Base-by-base conservation (phyloP, 1,140 invertebrate genomes). In the Subanguina moxae region DNA sequence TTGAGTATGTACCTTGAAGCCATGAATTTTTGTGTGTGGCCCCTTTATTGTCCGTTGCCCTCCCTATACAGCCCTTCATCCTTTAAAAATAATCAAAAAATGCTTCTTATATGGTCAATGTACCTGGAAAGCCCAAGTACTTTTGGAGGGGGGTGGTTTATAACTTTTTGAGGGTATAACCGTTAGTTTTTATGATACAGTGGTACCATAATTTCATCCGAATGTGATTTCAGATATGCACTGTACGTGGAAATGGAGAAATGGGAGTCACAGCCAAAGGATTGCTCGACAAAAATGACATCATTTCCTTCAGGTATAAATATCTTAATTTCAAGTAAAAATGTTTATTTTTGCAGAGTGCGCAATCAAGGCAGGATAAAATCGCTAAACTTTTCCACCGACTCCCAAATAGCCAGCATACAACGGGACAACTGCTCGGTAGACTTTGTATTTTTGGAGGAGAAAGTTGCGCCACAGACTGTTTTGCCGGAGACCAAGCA, bases 201-300 rank as follows among this genome's bases (percentile, higher is more conserved):
- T n/a, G n/a, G n/a, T n/a, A n/a, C n/a, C n/a, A n/a, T n/a, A n/a
- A n/a, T n/a, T n/a, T n/a, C n/a, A n/a, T n/a, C n/a, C n/a, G n/a
- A n/a, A n/a, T n/a, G n/a, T n/a, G n/a, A n/a, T n/a, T 71, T 56
- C 19, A 71, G 70, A 72, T 71, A 25, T 72, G 68, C 32, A 63
- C 68, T 25, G 70, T 72, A 11, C 71, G 70, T 17, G 42, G 38
- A 9, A 71, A 74, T 30, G 70, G 70, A 3, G 62, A 67, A 5
- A 67, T 71, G 57, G 70, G 70, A 7, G 56, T 71, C 28, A 71
- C 70, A 25, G 70, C 68, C 27, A 70, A 64, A 15, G 70, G 70
- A 1, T 64, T 71, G 15, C 38, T 63, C 21, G 57, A 71, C 11
- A 52, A 52, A 52, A 27, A 64, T 15, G 70, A 72, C n/a, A 43